Base-by-base conservation (phyloP, 2,797 vertebrate genomes). In the Onychomys torridus region DNA sequence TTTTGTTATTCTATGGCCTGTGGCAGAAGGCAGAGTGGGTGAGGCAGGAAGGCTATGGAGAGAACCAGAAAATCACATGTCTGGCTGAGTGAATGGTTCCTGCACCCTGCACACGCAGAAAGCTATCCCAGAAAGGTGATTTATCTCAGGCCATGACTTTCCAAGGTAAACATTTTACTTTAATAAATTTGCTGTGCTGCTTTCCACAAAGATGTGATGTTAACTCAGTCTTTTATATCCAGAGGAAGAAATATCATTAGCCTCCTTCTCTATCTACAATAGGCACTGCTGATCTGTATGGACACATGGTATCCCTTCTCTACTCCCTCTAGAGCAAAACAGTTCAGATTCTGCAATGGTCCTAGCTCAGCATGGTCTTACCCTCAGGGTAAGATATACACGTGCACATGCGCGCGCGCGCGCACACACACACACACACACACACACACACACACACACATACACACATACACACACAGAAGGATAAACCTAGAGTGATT, bases 1-100 rank as follows among this genome's bases (percentile, higher is more conserved):
- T 46, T 25, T 32, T 55, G 16, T 25, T 78, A 61, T 5, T 27
- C 0, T 13, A 2, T 23, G 5, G 43, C n/a, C 0, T 21, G 0
- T 23, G 9, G 57, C 65, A 6, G 63, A 49, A 77, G 69, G 25
- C 84, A 16, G 19, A 12, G 32, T 0, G 32, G 29, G 29, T 75
- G 5, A 16, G 27, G 12, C 29, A 29, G 14, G 7, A 17, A 77
- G 55, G 17, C 25, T 0, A 49, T 23, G 5, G 9, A 67, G 25
- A 27, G 8, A 23, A 40, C 10, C n/a, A 43, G 61, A 52, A 21
- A 57, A 17, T 6, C 2, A 27, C 46, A 52, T 40, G 46, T 49
- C 43, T 77, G 67, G 67, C 49, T 12, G 23, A 23, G 6, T 84
- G 11, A 32, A 63, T 49, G n/a, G 46, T 12, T 32, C 16, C 40